Percentiles rank a stretch among this genome's conserved stretches.
phyloP scores from a whole-genome alignment of 2,797 vertebrate species.

The Coilia nasus region DNA sequence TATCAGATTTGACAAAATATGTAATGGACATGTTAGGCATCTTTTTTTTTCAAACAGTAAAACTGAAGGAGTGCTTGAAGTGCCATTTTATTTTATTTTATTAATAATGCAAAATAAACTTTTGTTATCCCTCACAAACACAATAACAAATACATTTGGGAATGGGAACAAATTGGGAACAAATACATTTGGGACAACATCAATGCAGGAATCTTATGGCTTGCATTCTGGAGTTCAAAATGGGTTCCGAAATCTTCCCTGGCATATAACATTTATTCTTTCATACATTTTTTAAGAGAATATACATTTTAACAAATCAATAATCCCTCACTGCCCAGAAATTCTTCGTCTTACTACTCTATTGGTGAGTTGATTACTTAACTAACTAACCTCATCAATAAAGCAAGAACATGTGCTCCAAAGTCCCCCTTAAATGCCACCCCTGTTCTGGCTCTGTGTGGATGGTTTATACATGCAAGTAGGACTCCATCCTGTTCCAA shows the following conservation, averaged over 20 bases:
- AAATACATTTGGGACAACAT: too few relatives aligned
- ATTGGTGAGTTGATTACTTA: not conserved
- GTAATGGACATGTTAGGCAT: too few relatives aligned
- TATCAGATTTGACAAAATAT: too few relatives aligned
- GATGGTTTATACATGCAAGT: slow-evolving; percentile 45
- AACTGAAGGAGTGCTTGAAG: too few relatives aligned
- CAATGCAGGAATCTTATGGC: too few relatives aligned
- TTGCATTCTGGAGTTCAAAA: not conserved
- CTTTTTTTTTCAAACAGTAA: too few relatives aligned
- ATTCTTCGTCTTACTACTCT: not conserved
- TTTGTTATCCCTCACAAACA: too few relatives aligned
- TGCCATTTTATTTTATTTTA: too few relatives aligned
- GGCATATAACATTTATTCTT: not conserved
- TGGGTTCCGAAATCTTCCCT: not conserved
- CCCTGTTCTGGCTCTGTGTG: not conserved
- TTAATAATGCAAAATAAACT: too few relatives aligned
- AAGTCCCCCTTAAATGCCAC: not conserved
- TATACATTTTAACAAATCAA: not conserved
- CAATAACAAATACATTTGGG: too few relatives aligned
- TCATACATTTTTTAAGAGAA: not conserved
- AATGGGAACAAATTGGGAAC: too few relatives aligned
- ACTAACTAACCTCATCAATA: not conserved
- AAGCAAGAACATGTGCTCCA: not conserved
- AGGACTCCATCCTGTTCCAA: slow-evolving; percentile 53
- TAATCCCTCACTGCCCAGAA: not conserved